Evolutionary conservation across 1,140 invertebrate species (phyloP).

Genomic region (Pachypeltis micranthus): DNA sequence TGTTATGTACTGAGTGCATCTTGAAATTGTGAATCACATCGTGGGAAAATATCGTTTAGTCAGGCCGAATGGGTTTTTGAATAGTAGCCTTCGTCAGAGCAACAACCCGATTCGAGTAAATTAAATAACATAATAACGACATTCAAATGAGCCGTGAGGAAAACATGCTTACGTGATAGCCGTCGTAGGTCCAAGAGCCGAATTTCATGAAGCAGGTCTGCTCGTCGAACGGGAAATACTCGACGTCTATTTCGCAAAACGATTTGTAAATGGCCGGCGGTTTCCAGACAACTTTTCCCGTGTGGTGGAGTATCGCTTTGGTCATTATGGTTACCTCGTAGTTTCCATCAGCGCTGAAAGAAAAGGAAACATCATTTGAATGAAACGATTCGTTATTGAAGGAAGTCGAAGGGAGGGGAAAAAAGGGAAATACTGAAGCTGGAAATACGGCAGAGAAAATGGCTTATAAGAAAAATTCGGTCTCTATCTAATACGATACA

Average conservation of each 20-base stretch:
- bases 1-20: too few relatives aligned
- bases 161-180: constrained; percentile 64
- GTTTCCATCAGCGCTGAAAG: constrained; percentile 82
- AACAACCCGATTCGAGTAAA: too few relatives aligned
- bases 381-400: neutral
- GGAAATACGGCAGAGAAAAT: neutral
- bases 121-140: too few relatives aligned
- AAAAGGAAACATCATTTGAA: neutral
- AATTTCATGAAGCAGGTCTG: constrained; percentile 97
- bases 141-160: too few relatives aligned
- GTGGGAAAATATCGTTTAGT: too few relatives aligned
- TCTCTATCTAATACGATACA: neutral
- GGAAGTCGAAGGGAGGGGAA: neutral
- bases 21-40: too few relatives aligned
- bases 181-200: constrained; percentile 89
- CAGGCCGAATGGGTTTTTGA: too few relatives aligned
- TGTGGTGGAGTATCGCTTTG: constrained; percentile 80
- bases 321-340: constrained; percentile 98
- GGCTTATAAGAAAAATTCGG: neutral
- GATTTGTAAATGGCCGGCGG: constrained; percentile 97
- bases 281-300: constrained; percentile 91
- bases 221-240: constrained; percentile 92
- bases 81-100: too few relatives aligned
- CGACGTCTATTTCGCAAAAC: constrained; percentile 92
- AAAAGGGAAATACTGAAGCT: neutral